Evolutionary conservation across 1,140 invertebrate species (phyloP), one percentile per base, ranked within the genome.

Genomic region (Zaprionus tsacasi): DNA sequence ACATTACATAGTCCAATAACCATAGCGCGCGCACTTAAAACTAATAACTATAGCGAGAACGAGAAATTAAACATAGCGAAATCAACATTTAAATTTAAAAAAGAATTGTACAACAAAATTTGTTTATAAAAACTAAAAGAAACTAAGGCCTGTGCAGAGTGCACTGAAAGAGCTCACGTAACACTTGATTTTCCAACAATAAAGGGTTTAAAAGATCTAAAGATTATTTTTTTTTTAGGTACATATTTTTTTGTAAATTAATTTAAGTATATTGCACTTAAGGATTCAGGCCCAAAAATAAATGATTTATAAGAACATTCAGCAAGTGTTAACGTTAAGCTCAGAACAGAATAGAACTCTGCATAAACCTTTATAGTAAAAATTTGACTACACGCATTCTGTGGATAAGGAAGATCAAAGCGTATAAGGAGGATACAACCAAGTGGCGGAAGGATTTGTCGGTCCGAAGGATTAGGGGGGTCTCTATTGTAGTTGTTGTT

Each of bases 1-100:
- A 76, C 54, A 70, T 55, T 70, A 64, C 56, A 63, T 64, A 80
- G 58, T 79, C 82, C 82, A 82, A 76, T 78, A 77, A 86, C 82
- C 79, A 87, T 76, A 75, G 79, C 80, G 76, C 80, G 76, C 76
- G 70, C 71, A 71, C 58, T 78, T 82, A 68, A 70, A 59, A 12
- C 21, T 82, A 57, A 64, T 80, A 65, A 68, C 38, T 67, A 73
- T 70, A 78, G 66, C 66, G 72, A 73, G 64, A 83, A 75, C 63
- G 17, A 70, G 17, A 70, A 78, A 82, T 38, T 69, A 69, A 58
- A 48, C 58, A 50, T 77, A 67, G 55, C 36, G 30, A 81, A 81
- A 81, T 74, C 52, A 81, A 81, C 79, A 81, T 61, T 65, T 70
- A 66, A 79, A 63, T 38, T 61, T 74, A 35, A 56, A 61, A 38